phyloP scores from a whole-genome alignment of 2,797 vertebrate genomes.

The Scyliorhinus canicula region DNA sequence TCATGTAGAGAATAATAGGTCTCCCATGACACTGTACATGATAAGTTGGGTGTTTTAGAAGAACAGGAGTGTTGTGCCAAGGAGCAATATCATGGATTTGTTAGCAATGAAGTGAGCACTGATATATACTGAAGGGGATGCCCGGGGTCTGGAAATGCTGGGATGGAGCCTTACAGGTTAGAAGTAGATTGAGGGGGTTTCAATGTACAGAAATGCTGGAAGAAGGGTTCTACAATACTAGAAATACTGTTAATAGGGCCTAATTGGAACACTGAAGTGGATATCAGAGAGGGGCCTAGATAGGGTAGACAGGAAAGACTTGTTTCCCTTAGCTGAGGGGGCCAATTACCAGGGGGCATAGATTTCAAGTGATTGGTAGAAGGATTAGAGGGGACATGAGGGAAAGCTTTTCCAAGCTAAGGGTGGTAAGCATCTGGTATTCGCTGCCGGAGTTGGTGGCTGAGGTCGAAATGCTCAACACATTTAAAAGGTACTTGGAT shows the following conservation, averaged over 20 bases:
- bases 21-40: too few relatives aligned
- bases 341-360: too few relatives aligned
- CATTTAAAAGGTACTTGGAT: too few relatives aligned
- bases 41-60: not conserved
- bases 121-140: not conserved
- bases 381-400: too few relatives aligned
- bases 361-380: too few relatives aligned
- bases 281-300: too few relatives aligned
- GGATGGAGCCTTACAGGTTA: not conserved
- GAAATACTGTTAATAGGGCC: not conserved
- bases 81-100: not conserved
- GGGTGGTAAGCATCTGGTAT: too few relatives aligned
- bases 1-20: not conserved
- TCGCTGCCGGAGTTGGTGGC: too few relatives aligned
- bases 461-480: too few relatives aligned
- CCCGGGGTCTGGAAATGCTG: not conserved
- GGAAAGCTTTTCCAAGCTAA: too few relatives aligned
- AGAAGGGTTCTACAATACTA: not conserved
- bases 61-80: not conserved
- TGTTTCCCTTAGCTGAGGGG: too few relatives aligned
- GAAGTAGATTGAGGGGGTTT: not conserved
- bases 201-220: not conserved
- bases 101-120: not conserved
- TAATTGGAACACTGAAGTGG: not conserved
- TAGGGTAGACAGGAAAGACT: too few relatives aligned